Conservation (phyloP, 2,113 vertebrate species). For the Xiphophorus hellerii region DNA sequence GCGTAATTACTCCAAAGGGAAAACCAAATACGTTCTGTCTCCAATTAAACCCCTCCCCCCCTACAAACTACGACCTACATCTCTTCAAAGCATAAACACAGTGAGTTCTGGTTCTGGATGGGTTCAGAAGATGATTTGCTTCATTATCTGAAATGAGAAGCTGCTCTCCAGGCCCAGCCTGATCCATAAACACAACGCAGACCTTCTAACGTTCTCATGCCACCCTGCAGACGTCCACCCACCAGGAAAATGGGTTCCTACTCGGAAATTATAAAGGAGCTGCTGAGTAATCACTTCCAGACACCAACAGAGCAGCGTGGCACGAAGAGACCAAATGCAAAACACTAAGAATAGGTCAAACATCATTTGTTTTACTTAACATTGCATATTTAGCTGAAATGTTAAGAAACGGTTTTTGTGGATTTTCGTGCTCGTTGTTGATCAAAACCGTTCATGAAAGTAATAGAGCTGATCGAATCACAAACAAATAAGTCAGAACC, state of each 20-base stretch:
- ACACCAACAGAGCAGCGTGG: background rate
- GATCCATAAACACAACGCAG: background rate
- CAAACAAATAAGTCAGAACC: too few relatives aligned
- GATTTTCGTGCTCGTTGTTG: too few relatives aligned
- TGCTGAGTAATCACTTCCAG: conserved; percentile 2
- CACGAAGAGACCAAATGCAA: conserved; percentile 5
- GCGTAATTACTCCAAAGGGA: too few relatives aligned
- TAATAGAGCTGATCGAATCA: too few relatives aligned
- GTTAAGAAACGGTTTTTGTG: too few relatives aligned
- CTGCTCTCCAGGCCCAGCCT: conserved; percentile 4
- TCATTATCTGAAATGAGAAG: conserved; percentile 12
- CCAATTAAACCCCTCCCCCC: too few relatives aligned
- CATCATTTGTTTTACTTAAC: background rate
- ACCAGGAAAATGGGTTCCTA: background rate
- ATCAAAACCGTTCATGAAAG: too few relatives aligned
- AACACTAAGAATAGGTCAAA: background rate
- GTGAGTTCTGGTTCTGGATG: conserved; percentile 20
- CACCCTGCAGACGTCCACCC: background rate
- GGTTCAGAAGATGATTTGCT: background rate
- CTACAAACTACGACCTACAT: too few relatives aligned
- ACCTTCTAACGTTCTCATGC: background rate
- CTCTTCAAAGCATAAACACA: too few relatives aligned
- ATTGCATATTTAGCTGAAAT: background rate
- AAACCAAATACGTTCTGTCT: too few relatives aligned
- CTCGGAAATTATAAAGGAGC: conserved; percentile 38